Base-by-base conservation (phyloP, 2,888 invertebrate genomes). In the Parnassius smintheus region DNA sequence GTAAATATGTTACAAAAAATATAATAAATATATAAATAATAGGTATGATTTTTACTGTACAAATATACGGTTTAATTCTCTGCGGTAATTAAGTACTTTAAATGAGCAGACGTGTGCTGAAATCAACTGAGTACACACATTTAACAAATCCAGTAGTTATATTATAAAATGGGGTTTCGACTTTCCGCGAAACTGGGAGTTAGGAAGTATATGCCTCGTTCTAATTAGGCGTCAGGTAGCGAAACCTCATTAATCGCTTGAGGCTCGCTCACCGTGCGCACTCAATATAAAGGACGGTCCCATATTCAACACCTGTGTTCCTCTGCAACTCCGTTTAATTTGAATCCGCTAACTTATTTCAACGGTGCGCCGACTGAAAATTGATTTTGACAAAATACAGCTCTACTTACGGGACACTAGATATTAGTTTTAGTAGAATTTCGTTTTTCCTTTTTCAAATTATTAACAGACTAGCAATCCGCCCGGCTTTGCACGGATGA, bases 201-300 rank as follows among this genome's bases (percentile, higher is more conserved):
- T 75, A 73, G 72, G 69, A 71, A 75, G 72, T 73, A 68, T 63
- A 57, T 66, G 66, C 72, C 35, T 53, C 13, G 45, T 55, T 55
- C 76, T 81, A 83, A 82, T 83, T 78, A 81, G 73, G 73, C 75
- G 75, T 78, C 76, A 76, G 74, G 75, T 73, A 74, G 74, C 70
- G 73, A 76, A 76, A 76, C 70, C 75, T 80, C 79, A 84, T 85
- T 81, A 83, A 82, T 82, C 72, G 76, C 65, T 69, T 59, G 68
- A 63, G 67, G 69, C 70, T 72, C 69, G 65, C 68, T 61, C 68
- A 66, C 66, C 64, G 67, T 66, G 68, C 71, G 69, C 69, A 67
- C 65, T 70, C 71, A 65, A 73, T 76, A 76, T 78, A 78, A 81
- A 76, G 77, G 75, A 75, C 69, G 65, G 68, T 66, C 61, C 70